These are phyloP conservation scores for Prunella strophiata DNA, from an alignment of 2,797 vertebrate genomes.

Conservation along the genomic window DNA sequence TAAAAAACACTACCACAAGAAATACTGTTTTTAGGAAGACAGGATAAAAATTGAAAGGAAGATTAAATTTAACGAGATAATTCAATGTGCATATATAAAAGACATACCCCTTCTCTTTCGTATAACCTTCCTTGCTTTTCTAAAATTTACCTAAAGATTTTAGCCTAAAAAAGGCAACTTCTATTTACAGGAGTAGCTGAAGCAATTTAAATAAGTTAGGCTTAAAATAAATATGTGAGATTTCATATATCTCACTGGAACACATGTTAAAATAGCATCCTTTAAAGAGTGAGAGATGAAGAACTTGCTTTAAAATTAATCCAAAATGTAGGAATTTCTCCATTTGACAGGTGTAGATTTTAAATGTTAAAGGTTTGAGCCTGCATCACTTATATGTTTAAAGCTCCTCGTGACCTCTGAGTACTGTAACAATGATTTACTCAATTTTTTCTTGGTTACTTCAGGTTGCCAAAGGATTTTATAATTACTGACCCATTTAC, in stretches of 20 bases:
- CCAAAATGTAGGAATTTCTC: constrained; percentile 13
- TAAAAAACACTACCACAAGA: background rate
- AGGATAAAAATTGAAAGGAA: background rate
- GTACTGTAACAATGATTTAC: background rate
- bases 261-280: background rate
- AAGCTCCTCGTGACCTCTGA: background rate
- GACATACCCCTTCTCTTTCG: background rate
- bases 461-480: background rate
- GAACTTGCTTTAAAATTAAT: constrained; percentile 14
- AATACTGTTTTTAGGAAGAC: background rate
- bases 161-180: background rate
- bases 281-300: background rate
- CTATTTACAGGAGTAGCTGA: constrained; percentile 36
- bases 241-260: background rate
- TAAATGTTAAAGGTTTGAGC: background rate
- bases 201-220: background rate
- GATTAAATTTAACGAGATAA: background rate
- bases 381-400: background rate
- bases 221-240: constrained; percentile 41
- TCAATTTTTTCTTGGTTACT: background rate
- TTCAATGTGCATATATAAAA: background rate
- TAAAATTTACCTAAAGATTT: constrained; percentile 40
- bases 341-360: background rate
- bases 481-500: background rate
- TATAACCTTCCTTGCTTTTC: background rate